Evolutionary conservation across 2,888 invertebrate species (phyloP), one percentile per base, ranked within the genome.

Genomic region (Hylaea fasciaria): DNA sequence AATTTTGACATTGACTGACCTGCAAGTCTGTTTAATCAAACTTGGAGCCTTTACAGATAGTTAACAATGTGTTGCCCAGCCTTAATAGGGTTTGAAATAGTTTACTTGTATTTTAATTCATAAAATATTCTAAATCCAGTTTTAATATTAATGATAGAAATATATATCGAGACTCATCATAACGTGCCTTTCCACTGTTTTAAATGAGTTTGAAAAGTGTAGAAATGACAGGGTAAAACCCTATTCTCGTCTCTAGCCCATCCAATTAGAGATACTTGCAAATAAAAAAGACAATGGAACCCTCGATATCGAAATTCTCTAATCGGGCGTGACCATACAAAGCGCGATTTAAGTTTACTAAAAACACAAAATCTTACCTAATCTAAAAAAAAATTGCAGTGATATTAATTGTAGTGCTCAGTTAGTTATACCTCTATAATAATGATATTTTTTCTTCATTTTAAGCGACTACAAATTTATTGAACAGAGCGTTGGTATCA

Each of bases 191-290:
- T 11, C 29, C 9, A 35, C 1, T 35, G 17, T 29, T 2, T 29
- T 29, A 13, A 29, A 46, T 48, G 17, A 40, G 12, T 13, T 32
- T 29, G 50, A 65, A 68, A 57, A 66, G 22, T 2, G 66, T 70
- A 63, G 64, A 64, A 65, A 64, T 56, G 68, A 69, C 69, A 69
- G 70, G 79, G 76, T 74, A 71, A 68, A 76, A 78, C 5, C 22
- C 22, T 22, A 22, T 22, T 22, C 22, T 22, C 22, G 68, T 74
- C 76, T 73, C 77, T 74, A 73, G 76, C 70, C 80, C 77, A 71
- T 86, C 87, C 88, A 88, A 89, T 89, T 88, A 89, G 83, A 85
- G 78, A 78, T 76, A 81, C 78, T 80, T 80, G 78, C 71, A 62
- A 80, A 86, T 78, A 81, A 87, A 86, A 82, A 74, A 78, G 76